A percentile compares a stretch with the other conserved stretches of the same genome.
phyloP scores from a whole-genome alignment of 2,888 invertebrate species.

The Euspilapteryx auroguttella region DNA sequence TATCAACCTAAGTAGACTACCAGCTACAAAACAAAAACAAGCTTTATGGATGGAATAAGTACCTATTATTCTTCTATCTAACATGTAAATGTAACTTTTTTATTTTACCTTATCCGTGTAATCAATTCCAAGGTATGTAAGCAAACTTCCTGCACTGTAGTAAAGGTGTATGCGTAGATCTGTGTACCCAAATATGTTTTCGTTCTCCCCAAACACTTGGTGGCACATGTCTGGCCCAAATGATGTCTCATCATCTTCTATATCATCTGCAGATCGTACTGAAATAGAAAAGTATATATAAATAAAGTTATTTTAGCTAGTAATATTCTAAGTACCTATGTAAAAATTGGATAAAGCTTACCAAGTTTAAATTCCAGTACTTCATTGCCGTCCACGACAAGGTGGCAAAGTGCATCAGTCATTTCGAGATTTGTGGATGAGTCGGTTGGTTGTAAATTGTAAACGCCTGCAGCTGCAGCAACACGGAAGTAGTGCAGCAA shows the following conservation, averaged over 20 bases:
- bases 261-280: conserved; percentile 66
- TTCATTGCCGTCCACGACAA: conserved; percentile 60
- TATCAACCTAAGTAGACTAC: no score
- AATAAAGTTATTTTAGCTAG: background rate
- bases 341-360: conserved; percentile 13
- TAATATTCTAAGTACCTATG: background rate
- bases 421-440: conserved; percentile 26
- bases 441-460: no score
- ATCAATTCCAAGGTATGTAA: conserved; percentile 77
- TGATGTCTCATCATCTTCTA: conserved; percentile 63
- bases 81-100: no score
- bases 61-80: no score
- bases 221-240: conserved; percentile 89
- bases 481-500: conserved; percentile 5
- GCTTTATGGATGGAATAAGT: no score
- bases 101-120: conserved; percentile 68
- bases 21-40: no score
- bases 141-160: conserved; percentile 80
- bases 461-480: no score
- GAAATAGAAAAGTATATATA: conserved; percentile 10
- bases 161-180: conserved; percentile 77
- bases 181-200: conserved; percentile 93
- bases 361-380: conserved; percentile 59
- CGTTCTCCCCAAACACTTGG: conserved; percentile 90
- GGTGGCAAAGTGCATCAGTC: conserved; percentile 50